These are phyloP conservation scores for Dasyurus viverrinus DNA, from an alignment of 2,113 vertebrate species.

Conservation along the genomic window DNA sequence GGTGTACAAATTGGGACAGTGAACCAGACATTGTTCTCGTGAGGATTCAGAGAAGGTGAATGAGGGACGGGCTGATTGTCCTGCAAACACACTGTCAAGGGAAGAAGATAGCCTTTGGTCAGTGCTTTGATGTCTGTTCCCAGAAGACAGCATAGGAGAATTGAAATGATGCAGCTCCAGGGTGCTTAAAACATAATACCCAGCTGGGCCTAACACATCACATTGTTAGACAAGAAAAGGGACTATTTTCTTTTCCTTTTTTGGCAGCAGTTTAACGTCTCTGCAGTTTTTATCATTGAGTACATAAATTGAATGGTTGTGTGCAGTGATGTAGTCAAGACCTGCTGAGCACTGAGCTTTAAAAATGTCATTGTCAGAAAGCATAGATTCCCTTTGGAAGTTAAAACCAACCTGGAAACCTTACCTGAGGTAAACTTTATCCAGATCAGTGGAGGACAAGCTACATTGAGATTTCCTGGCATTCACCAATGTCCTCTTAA, in stretches of 20 bases:
- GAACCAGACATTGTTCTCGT: not conserved
- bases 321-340: not conserved
- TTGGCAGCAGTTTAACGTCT: not conserved
- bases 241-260: not conserved
- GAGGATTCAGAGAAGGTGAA: slow-evolving; percentile 19
- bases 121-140: not conserved
- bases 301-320: not conserved
- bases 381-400: not conserved
- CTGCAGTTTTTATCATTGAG: slow-evolving; percentile 15
- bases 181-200: not conserved
- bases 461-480: slow-evolving; percentile 5
- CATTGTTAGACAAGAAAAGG: not conserved
- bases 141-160: not conserved
- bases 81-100: not conserved
- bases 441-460: slow-evolving; percentile 30
- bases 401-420: not conserved
- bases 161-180: not conserved
- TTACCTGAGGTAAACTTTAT: slow-evolving; percentile 23
- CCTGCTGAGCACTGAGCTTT: slow-evolving; percentile 15
- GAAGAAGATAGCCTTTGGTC: not conserved
- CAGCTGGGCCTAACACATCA: not conserved
- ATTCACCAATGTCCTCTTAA: not conserved
- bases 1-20: not conserved
- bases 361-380: slow-evolving; percentile 40
- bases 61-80: not conserved